Conservation (phyloP, 1,140 invertebrate genomes). For the Trachymyrmex cornetzi region DNA sequence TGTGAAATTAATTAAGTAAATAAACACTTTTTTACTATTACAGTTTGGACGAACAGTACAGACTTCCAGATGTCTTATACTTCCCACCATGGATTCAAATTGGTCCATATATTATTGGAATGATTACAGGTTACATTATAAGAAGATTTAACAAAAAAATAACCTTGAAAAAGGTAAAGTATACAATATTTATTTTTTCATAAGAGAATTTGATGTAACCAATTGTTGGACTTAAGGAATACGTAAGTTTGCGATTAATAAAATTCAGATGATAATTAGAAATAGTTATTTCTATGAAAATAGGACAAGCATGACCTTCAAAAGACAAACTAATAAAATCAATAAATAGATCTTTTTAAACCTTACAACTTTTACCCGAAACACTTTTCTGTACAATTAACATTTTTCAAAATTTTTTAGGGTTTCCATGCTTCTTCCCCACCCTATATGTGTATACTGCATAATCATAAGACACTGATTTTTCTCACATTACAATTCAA, state of each 20-base stretch:
- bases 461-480: too few species aligned
- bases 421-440: too few species aligned
- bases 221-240: background rate
- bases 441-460: too few species aligned
- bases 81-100: slow-evolving; percentile 87
- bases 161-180: slow-evolving; percentile 80
- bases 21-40: slow-evolving; percentile 11
- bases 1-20: slow-evolving; percentile 21
- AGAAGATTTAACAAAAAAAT: slow-evolving; percentile 82
- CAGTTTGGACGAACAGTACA: slow-evolving; percentile 84
- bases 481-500: too few species aligned
- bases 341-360: too few species aligned
- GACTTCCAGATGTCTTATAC: slow-evolving; percentile 83
- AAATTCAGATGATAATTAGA: background rate
- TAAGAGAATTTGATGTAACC: background rate
- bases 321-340: too few species aligned
- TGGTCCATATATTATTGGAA: slow-evolving; percentile 86
- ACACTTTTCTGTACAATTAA: too few species aligned
- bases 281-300: background rate
- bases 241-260: background rate
- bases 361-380: too few species aligned
- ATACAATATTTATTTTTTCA: too few species aligned
- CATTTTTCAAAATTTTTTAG: too few species aligned
- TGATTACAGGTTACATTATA: slow-evolving; percentile 84
- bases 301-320: too few species aligned